Evolutionary conservation across 2,113 vertebrate species (phyloP).

Genomic region (Suncus etruscus): DNA sequence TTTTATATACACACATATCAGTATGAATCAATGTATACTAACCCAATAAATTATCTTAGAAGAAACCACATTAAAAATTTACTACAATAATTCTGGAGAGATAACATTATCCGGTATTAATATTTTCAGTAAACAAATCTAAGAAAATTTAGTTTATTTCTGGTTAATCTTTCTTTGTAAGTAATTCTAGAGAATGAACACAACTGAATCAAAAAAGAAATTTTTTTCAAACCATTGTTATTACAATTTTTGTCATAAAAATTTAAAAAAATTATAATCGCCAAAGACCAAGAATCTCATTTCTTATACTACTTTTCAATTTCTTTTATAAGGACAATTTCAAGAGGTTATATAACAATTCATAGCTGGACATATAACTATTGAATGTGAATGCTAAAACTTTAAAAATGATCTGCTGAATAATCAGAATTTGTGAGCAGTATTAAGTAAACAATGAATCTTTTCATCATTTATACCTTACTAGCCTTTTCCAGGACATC

Average conservation of each 20-base stretch:
- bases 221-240: neutral
- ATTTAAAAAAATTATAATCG: neutral
- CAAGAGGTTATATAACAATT: neutral
- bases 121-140: conserved; percentile 15
- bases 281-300: conserved; percentile 17
- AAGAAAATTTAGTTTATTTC: neutral
- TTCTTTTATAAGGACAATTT: conserved; percentile 22
- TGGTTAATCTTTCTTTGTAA: too few species aligned
- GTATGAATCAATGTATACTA: neutral
- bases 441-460: conserved; percentile 55
- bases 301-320: neutral
- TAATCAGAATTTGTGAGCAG: conserved; percentile 54
- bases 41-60: neutral
- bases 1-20: neutral
- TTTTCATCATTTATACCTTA: neutral
- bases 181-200: too few species aligned
- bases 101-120: neutral
- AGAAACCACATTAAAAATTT: neutral
- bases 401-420: conserved; percentile 60
- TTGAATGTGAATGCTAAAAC: conserved; percentile 32
- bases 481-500: neutral
- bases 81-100: neutral
- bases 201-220: too few species aligned
- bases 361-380: conserved; percentile 34
- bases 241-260: conserved; percentile 21